Evolutionary conservation across 2,113 vertebrate species (phyloP).

Genomic region (Bujurquina vittata): DNA sequence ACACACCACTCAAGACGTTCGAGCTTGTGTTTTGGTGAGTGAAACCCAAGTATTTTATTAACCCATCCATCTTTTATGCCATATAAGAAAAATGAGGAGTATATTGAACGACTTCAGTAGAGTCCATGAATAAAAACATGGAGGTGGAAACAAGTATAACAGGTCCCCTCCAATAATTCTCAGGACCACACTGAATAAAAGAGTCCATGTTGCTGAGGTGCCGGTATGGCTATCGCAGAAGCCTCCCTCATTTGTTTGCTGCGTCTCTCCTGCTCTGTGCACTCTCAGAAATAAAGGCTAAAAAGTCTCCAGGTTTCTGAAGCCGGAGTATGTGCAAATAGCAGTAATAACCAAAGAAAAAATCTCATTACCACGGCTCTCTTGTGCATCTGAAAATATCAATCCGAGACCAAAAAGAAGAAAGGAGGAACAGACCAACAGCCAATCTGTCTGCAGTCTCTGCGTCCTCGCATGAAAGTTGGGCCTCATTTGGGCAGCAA

Average conservation of each 20-base stretch:
- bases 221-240: too few species aligned
- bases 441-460: not conserved
- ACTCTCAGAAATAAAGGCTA: not conserved
- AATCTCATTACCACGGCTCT: not conserved
- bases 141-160: not conserved
- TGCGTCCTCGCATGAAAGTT: not conserved
- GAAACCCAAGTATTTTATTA: too few species aligned
- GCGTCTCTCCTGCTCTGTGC: not conserved
- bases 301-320: not conserved
- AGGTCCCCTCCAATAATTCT: not conserved
- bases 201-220: not conserved
- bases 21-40: too few species aligned
- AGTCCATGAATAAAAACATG: not conserved
- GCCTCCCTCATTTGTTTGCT: not conserved
- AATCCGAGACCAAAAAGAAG: not conserved
- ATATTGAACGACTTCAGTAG: not conserved
- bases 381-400: not conserved
- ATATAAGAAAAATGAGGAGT: not conserved
- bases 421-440: not conserved
- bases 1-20: too few species aligned
- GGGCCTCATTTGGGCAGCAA: slow-evolving; percentile 16
- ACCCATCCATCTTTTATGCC: too few species aligned
- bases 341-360: not conserved
- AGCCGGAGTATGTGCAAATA: not conserved
- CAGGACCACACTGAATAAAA: not conserved